phyloP scores from a whole-genome alignment of 2,797 vertebrate species.

The Poeciliopsis turneri region DNA sequence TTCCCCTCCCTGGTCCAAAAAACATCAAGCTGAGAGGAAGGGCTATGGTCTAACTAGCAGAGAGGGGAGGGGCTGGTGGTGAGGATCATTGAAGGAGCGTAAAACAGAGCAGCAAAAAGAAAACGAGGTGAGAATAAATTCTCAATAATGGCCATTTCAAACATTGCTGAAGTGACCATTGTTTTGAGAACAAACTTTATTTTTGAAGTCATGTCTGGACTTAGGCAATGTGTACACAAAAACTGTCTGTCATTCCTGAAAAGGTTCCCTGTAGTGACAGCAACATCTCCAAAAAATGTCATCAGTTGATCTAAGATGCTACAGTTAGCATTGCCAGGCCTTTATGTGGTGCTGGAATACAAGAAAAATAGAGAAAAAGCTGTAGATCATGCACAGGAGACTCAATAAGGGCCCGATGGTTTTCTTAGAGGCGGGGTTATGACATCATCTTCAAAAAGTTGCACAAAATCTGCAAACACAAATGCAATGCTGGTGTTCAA shows the following conservation, averaged over 20 bases:
- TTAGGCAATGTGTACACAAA: not conserved
- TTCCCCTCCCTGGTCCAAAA: conserved; percentile 35
- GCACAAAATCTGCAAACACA: not conserved
- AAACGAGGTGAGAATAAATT: not conserved
- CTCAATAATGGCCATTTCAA: not conserved
- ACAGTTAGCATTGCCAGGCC: not conserved
- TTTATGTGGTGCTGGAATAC: not conserved
- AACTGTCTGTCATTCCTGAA: not conserved
- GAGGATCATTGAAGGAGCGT: conserved; percentile 32
- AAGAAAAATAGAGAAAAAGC: not conserved
- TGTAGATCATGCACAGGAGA: not conserved
- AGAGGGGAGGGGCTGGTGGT: conserved; percentile 36
- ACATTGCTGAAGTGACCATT: not conserved
- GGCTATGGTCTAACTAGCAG: conserved; percentile 73
- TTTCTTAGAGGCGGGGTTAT: not conserved
- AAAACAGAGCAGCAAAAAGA: conserved; percentile 49
- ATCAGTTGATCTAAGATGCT: not conserved
- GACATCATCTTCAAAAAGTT: not conserved
- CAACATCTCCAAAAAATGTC: not conserved
- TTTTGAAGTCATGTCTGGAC: not conserved
- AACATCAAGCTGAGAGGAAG: conserved; percentile 58
- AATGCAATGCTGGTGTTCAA: not conserved
- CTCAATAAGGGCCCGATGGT: not conserved
- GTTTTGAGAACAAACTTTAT: not conserved
- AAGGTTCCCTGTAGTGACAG: not conserved